These are phyloP conservation scores for Ammodytes dubius DNA, from an alignment of 2,113 vertebrate genomes.

Conservation along the genomic window DNA sequence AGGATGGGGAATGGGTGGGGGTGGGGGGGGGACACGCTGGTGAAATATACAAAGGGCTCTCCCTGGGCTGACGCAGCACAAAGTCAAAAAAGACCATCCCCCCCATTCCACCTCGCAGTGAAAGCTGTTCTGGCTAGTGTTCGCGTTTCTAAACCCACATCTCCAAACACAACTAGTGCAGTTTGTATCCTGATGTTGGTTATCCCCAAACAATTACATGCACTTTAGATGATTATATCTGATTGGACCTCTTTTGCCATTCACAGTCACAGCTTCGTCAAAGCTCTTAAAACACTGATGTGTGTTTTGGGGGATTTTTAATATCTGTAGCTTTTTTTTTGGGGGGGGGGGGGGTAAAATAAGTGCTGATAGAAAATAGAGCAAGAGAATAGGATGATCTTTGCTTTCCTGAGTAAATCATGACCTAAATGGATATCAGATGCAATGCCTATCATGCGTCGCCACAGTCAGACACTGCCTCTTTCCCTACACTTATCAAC, in stretches of 20 bases:
- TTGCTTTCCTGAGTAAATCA: neutral
- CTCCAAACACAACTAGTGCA: neutral
- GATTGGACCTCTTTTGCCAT: neutral
- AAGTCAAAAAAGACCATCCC: slow-evolving; percentile 45
- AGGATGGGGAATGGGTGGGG: slow-evolving; percentile 5
- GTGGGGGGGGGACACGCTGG: slow-evolving; percentile 38
- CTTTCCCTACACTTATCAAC: slow-evolving; percentile 10
- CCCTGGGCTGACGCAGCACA: slow-evolving; percentile 80
- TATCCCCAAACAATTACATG: neutral
- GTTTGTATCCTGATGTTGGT: neutral
- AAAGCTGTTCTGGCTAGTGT: neutral
- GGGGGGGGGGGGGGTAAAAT: neutral
- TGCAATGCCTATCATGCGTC: slow-evolving; percentile 6
- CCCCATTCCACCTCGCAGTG: neutral
- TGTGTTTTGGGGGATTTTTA: neutral
- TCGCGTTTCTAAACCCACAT: neutral
- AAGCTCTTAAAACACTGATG: neutral
- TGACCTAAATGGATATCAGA: slow-evolving; percentile 12
- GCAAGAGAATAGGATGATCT: neutral
- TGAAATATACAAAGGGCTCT: slow-evolving; percentile 79
- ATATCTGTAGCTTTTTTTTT: neutral
- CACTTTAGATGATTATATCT: neutral
- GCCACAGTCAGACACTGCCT: neutral
- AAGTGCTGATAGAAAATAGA: neutral
- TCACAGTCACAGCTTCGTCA: neutral